Conservation (phyloP, 2,888 invertebrate genomes). For the Thyatira batis region DNA sequence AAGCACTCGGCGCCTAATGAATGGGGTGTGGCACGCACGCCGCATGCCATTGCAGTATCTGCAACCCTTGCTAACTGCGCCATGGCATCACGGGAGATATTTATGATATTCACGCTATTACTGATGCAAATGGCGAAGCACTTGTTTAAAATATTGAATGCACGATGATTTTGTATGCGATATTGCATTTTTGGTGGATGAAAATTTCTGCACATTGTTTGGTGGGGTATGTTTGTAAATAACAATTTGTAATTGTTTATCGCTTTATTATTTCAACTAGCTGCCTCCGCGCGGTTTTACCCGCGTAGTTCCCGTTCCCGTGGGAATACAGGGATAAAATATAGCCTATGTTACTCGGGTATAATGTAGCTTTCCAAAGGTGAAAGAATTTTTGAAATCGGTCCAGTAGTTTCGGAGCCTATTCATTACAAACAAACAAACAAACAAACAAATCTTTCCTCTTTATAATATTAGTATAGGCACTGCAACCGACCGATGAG, state of each 20-base stretch:
- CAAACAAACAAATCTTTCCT: no score
- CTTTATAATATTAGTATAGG: no score
- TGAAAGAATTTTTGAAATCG: no score
- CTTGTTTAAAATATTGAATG: conserved; percentile 26
- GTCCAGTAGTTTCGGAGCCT: no score
- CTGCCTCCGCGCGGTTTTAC: no score
- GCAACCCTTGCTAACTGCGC: conserved; percentile 63
- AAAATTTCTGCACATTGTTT: not conserved
- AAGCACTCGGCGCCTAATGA: conserved; percentile 79
- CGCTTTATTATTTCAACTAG: not conserved
- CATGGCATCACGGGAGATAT: conserved; percentile 46
- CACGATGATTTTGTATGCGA: conserved; percentile 5
- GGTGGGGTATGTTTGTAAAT: not conserved
- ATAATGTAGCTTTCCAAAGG: no score
- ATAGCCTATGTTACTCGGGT: no score
- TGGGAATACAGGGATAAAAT: no score
- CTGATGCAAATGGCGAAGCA: conserved; percentile 33
- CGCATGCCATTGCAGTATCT: conserved; percentile 66
- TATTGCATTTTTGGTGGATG: not conserved
- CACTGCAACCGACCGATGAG: no score
- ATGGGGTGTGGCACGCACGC: conserved; percentile 79
- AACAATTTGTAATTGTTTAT: not conserved
- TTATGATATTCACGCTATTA: conserved; percentile 49
- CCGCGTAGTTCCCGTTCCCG: no score
- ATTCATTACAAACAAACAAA: no score